Base-by-base conservation (phyloP, 2,888 invertebrate species). In the Aphrophora alni region DNA sequence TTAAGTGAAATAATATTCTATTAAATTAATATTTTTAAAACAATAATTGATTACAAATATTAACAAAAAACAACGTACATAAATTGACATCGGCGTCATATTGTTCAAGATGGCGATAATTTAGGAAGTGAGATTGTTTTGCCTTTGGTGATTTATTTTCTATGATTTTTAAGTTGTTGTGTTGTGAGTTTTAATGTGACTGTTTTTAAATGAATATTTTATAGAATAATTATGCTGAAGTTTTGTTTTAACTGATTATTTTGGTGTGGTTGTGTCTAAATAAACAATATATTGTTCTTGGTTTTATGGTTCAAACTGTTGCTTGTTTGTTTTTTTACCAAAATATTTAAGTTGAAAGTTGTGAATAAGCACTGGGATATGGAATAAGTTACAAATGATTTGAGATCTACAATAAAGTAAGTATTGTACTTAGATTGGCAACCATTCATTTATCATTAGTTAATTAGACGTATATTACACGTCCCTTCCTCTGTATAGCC, bases 31-130 rank as follows among this genome's bases (percentile, higher is more conserved):
- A 51, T 38, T 75, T 75, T 75, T 12, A 17, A 33, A 25, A n/a
- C 8, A 44, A 14, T 26, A 75, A 75, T 10, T n/a, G 4, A 27
- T 28, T 2, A 28, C 21, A 68, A 68, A 76, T 33, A 28, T 25
- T n/a, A 10, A 7, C 21, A 3, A 28, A 24, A 14, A 33, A 33
- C 12, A 0, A 33, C 24, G 70, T 77, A 77, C 77, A 28, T 77
- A 69, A 77, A 68, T 81, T 81, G 81, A 78, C 38, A 74, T 75
- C 78, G 77, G 91, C 92, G 91, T 91, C 91, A 90, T 90, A 89
- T 91, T 90, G 90, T 91, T 90, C 91, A 91, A 91, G 91, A 92
- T 92, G 92, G 92, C 91, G 91, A 90, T 91, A 74, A 82, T 83
- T 82, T 79, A 83, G 77, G 81, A 80, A 82, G 72, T 82, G 21